A percentile compares a stretch with the other conserved stretches of the same genome.
Conservation (phyloP, 2,797 vertebrate genomes). For the Sebastes jordani region DNA sequence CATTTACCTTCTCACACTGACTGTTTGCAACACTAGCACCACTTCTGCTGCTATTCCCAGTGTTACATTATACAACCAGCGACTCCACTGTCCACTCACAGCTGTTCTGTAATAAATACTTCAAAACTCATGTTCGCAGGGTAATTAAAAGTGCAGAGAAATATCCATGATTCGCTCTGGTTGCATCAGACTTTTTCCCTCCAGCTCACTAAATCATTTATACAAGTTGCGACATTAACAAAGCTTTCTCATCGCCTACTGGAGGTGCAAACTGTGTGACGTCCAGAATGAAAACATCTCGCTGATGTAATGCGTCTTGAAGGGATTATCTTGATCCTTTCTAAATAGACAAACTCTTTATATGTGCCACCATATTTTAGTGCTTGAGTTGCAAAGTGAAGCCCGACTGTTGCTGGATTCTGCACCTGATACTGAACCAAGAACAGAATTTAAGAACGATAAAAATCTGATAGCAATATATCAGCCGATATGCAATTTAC, state of each 20-base stretch:
- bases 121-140: background rate
- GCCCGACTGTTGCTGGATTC: background rate
- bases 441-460: background rate
- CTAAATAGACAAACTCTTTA: background rate
- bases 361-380: background rate
- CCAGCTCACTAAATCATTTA: background rate
- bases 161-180: background rate
- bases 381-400: background rate
- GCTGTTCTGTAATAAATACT: background rate
- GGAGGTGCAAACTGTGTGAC: conserved; percentile 1
- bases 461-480: background rate
- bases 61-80: background rate
- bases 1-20: background rate
- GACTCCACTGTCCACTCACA: background rate
- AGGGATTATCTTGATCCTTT: background rate
- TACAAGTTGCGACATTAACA: background rate
- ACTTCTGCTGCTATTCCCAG: background rate
- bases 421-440: background rate
- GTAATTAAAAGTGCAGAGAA: background rate
- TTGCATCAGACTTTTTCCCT: background rate
- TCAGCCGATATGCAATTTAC: no score
- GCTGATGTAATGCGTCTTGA: background rate
- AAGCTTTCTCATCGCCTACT: background rate
- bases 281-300: background rate
- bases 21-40: background rate